Evolutionary conservation across 2,113 vertebrate species (phyloP).

Genomic region (Aptenodytes patagonicus): DNA sequence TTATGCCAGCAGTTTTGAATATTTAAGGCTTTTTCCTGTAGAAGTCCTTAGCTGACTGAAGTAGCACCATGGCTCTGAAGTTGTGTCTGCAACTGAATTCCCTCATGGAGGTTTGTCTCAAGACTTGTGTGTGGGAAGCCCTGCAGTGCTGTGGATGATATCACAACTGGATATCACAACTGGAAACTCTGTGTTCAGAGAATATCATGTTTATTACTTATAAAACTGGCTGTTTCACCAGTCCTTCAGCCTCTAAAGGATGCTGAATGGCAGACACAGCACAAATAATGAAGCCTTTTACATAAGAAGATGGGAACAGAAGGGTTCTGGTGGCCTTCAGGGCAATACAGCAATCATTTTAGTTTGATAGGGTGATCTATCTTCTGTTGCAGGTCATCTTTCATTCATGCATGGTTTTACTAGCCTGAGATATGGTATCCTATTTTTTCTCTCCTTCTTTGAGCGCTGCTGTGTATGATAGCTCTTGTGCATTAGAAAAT

Average conservation of each 20-base stretch:
- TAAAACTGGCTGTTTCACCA: neutral
- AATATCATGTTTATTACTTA: constrained; percentile 7
- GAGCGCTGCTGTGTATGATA: neutral
- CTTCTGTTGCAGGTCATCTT: neutral
- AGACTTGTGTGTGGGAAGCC: neutral
- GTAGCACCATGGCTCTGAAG: neutral
- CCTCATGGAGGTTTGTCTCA: neutral
- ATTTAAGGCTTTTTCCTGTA: neutral
- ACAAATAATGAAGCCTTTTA: neutral
- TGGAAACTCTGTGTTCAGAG: constrained; percentile 19
- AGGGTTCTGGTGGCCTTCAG: neutral
- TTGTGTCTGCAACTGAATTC: constrained; percentile 22
- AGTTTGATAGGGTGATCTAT: neutral
- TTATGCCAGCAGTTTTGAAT: constrained; percentile 9
- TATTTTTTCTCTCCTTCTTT: neutral
- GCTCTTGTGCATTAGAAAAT: neutral
- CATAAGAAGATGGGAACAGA: neutral
- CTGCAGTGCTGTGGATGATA: neutral
- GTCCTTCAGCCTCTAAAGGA: neutral
- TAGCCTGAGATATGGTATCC: neutral
- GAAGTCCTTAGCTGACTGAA: neutral
- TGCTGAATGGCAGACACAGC: neutral
- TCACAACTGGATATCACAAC: constrained; percentile 11
- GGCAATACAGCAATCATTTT: neutral
- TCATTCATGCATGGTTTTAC: neutral